Evolutionary conservation across 1,140 invertebrate genomes (phyloP), one percentile per base, ranked within the genome.

Genomic region (Scaptomyza pallida): DNA sequence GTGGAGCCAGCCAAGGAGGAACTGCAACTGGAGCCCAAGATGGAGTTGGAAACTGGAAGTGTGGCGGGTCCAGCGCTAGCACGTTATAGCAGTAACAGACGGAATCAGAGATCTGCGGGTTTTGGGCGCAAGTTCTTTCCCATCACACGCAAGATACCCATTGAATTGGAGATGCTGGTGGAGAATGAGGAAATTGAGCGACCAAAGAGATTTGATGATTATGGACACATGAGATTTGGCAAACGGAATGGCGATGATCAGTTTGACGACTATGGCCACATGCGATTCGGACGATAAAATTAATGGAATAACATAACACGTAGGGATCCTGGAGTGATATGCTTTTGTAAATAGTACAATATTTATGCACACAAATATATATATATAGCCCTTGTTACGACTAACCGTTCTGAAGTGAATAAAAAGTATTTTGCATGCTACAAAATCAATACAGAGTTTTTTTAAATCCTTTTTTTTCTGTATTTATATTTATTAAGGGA

Each of bases 231-330:
- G 91, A 80, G 94, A 70, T 94, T 94, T 74, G 94, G 94, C 0
- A 93, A 94, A 79, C 91, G 93, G 12, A 89, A 90, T 9, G 75
- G 75, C n/a, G 90, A 92, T 54, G 90, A 93, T 60, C 78, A 92
- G 35, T 94, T 93, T 71, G 93, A 94, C 63, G 93, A 94, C 68
- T 95, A 94, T 63, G 94, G 94, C 5, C 94, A 94, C 73, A 93
- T 94, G 93, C 86, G 94, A 72, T 94, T 94, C 64, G 94, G 94
- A 16, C 63, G 74, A 17, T 70, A 50, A 56, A 48, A 16, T n/a
- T 15, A 33, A 26, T 15, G 90, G 92, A 71, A 67, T 26, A 37
- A 56, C 21, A 43, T 40, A n/a, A 13, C 8, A 37, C 33, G 10
- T 47, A 33, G 43, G 60, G 54, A 50, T 65, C 37, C 52, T 40